These are phyloP conservation scores for Sitobion miscanthi DNA, from an alignment of 1,140 invertebrate species.

Conservation along the genomic window DNA sequence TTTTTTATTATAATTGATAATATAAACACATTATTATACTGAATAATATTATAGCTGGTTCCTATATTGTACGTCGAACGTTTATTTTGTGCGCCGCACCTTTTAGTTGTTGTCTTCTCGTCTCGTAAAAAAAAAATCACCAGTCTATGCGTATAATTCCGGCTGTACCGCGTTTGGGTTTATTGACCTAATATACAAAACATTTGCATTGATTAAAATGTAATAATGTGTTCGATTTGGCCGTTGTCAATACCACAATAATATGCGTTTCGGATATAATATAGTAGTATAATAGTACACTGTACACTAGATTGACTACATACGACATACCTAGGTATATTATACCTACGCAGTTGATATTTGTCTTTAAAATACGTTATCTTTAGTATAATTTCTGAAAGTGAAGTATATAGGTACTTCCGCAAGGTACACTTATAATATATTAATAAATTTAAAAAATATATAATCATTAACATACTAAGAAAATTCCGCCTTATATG, in stretches of 20 bases:
- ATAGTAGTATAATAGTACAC: too few species aligned
- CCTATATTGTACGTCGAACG: not conserved
- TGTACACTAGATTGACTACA: not conserved
- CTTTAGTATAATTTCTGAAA: too few species aligned
- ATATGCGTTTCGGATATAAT: not conserved
- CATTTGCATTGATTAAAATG: not conserved
- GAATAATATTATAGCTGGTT: not conserved
- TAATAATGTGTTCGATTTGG: not conserved
- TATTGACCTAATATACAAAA: not conserved
- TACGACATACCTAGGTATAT: too few species aligned
- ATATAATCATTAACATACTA: too few species aligned
- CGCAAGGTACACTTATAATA: too few species aligned
- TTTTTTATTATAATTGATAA: not conserved
- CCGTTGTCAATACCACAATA: not conserved
- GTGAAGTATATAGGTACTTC: too few species aligned
- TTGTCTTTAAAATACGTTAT: too few species aligned
- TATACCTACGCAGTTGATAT: too few species aligned
- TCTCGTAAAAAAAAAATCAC: not conserved
- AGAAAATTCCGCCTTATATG: too few species aligned
- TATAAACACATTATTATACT: not conserved
- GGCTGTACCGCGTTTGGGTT: not conserved
- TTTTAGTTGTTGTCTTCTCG: not conserved
- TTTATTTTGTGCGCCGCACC: not conserved
- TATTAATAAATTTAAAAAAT: too few species aligned
- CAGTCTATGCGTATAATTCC: not conserved